These are phyloP conservation scores for Gambusia holbrooki DNA, from an alignment of 2,113 vertebrate genomes.

Conservation along the genomic window DNA sequence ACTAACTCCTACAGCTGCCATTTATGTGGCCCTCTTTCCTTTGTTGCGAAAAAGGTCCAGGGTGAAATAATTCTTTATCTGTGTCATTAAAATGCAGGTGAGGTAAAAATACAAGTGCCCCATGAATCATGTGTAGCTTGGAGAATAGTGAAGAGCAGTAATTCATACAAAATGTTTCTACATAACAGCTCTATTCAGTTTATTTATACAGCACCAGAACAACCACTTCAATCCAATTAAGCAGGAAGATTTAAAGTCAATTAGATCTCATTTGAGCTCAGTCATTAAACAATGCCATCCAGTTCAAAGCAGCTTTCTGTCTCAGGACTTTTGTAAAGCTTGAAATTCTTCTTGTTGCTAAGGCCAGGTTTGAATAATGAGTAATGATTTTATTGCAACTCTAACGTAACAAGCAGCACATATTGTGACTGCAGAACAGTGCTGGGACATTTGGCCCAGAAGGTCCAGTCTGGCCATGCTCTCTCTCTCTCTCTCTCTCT, in stretches of 20 bases:
- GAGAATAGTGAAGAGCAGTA: not conserved
- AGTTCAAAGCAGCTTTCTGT: not conserved
- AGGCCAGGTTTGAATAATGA: not conserved
- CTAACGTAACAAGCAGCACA: conserved; percentile 29
- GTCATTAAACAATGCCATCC: not conserved
- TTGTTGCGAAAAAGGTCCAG: not conserved
- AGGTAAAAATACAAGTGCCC: not conserved
- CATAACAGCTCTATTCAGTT: not conserved
- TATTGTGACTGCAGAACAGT: conserved; percentile 23
- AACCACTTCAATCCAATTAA: not conserved
- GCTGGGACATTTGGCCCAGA: conserved; percentile 24
- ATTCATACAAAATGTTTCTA: not conserved
- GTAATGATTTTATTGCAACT: not conserved
- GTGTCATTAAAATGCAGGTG: not conserved
- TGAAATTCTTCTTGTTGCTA: not conserved
- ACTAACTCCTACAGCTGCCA: not conserved
- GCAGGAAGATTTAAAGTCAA: not conserved
- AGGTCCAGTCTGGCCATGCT: conserved; percentile 11
- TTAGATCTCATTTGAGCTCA: not conserved
- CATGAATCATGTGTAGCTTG: not conserved
- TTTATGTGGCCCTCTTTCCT: not conserved
- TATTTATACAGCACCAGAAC: not conserved
- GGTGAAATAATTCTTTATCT: not conserved
- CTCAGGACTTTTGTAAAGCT: not conserved
- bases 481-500: conserved; percentile 16